phyloP scores from a whole-genome alignment of 1,140 invertebrate genomes.

The Brachionus koreanus region DNA sequence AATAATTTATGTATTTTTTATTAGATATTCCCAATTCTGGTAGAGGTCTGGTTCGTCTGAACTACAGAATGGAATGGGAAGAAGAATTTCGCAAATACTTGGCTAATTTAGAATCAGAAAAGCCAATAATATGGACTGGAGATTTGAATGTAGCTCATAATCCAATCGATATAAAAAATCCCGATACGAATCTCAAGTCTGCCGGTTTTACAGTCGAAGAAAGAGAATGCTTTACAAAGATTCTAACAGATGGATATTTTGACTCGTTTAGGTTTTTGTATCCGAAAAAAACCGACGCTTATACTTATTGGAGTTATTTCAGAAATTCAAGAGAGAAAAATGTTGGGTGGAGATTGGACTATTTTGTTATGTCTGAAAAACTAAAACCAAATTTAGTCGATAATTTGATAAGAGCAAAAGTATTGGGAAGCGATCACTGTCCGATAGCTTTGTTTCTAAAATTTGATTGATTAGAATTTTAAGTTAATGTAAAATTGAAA shows the following conservation, averaged over 20 bases:
- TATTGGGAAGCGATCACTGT: slow-evolving; percentile 59
- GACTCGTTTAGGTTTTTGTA: slow-evolving; percentile 84
- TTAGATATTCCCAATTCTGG: slow-evolving; percentile 70
- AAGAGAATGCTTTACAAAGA: slow-evolving; percentile 70
- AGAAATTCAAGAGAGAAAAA: slow-evolving; percentile 77
- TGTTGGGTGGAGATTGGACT: slow-evolving; percentile 93
- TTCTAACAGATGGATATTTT: slow-evolving; percentile 64
- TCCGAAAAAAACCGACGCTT: slow-evolving; percentile 75
- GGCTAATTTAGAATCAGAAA: slow-evolving; percentile 9
- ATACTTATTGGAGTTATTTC: slow-evolving; percentile 93
- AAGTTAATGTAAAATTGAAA: not conserved
- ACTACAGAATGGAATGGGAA: slow-evolving; percentile 85
- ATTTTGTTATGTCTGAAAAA: slow-evolving; percentile 75
- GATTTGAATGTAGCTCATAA: slow-evolving; percentile 95
- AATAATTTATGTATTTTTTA: not conserved
- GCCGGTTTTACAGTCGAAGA: slow-evolving; percentile 94
- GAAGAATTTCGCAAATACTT: slow-evolving; percentile 72
- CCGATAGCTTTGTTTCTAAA: slow-evolving; percentile 49
- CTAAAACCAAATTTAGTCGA: slow-evolving; percentile 70
- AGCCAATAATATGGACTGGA: slow-evolving; percentile 69
- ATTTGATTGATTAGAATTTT: not conserved
- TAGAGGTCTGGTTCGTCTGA: slow-evolving; percentile 74
- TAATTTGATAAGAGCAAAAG: slow-evolving; percentile 60
- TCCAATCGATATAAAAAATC: slow-evolving; percentile 91
- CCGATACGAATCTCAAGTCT: slow-evolving; percentile 79